Percentiles rank a stretch among this genome's conserved stretches.
Evolutionary conservation across 2,888 invertebrate species (phyloP).

Genomic region (Cremastinae sp.): DNA sequence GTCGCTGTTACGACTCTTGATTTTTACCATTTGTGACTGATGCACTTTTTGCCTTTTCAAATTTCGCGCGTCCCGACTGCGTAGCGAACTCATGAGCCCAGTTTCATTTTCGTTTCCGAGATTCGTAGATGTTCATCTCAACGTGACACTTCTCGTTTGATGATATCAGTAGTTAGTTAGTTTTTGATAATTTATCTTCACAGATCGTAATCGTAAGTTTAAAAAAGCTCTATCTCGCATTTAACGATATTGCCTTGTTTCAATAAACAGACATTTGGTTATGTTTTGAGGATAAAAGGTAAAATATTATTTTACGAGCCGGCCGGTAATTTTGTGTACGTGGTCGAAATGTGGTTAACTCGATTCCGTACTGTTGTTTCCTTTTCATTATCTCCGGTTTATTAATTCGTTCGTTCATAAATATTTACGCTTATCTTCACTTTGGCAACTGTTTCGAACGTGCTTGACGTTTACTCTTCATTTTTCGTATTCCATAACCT

Average conservation of each 20-base stretch:
- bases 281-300: not conserved
- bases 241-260: not conserved
- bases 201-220: constrained; percentile 47
- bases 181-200: constrained; percentile 53
- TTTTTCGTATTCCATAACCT: constrained; percentile 40
- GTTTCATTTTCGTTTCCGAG: too few relatives aligned
- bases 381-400: constrained; percentile 13
- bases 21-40: too few relatives aligned
- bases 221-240: not conserved
- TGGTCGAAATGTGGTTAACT: constrained; percentile 65
- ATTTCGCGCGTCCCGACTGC: too few relatives aligned
- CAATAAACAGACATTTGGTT: not conserved
- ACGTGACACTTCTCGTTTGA: constrained; percentile 56
- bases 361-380: constrained; percentile 28
- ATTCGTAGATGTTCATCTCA: too few relatives aligned
- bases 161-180: constrained; percentile 55
- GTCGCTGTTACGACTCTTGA: too few relatives aligned
- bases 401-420: not conserved
- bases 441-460: constrained; percentile 8
- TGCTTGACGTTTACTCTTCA: not conserved
- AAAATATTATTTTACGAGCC: constrained; percentile 55
- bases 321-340: constrained; percentile 73
- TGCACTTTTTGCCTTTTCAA: too few relatives aligned
- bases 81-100: too few relatives aligned
- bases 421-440: constrained; percentile 8